Evolutionary conservation across 2,888 invertebrate species (phyloP).

Genomic region (Synergus gifuensis): DNA sequence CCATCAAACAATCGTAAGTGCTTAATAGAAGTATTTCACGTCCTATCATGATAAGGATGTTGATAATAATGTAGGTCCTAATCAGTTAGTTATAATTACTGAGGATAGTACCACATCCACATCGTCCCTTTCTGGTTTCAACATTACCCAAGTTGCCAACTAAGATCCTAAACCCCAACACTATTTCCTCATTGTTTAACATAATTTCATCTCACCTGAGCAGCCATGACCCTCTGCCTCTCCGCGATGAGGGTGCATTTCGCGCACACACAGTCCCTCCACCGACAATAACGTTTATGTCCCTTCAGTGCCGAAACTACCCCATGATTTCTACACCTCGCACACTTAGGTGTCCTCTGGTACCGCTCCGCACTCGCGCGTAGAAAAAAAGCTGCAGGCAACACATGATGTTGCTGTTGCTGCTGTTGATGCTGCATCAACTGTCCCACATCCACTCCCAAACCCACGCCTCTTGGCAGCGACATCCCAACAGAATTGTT

Average conservation of each 20-base stretch:
- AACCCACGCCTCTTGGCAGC: constrained; percentile 90
- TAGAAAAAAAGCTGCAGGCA: constrained; percentile 93
- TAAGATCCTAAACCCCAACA: neutral
- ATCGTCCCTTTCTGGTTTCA: neutral
- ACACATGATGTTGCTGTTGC: constrained; percentile 83
- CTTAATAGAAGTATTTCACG: no score
- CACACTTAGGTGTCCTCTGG: constrained; percentile 98
- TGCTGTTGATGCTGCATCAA: constrained; percentile 88
- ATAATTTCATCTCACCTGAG: constrained; percentile 84
- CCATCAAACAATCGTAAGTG: no score
- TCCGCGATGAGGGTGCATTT: constrained; percentile 99
- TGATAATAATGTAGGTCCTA: no score
- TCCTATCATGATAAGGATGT: no score
- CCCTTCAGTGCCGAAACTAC: constrained; percentile 97
- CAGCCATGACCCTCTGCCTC: constrained; percentile 98
- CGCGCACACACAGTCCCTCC: constrained; percentile 98
- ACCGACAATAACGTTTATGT: constrained; percentile 97
- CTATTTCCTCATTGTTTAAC: neutral
- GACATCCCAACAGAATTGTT: constrained; percentile 81
- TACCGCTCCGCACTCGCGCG: constrained; percentile 92
- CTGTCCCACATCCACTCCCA: constrained; percentile 92
- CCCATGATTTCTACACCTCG: constrained; percentile 97
- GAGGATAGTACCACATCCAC: neutral
- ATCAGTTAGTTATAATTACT: no score
- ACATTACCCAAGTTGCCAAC: neutral